Evolutionary conservation across 2,888 invertebrate species (phyloP).

Genomic region (Pachydiplax longipennis): DNA sequence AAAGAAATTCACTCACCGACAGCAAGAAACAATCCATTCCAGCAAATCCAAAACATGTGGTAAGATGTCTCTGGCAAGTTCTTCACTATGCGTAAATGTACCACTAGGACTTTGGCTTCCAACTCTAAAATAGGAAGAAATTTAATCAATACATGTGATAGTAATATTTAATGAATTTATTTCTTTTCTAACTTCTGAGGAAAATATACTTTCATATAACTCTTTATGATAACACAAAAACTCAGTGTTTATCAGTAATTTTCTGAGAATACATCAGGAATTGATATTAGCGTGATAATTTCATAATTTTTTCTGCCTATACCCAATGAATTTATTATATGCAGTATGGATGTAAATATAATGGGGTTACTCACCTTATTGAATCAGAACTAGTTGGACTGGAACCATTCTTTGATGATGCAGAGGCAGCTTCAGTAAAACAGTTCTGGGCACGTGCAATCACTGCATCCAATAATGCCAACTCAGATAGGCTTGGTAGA

Average conservation of each 20-base stretch:
- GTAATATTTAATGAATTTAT: no score
- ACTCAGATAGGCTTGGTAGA: slow-evolving; percentile 74
- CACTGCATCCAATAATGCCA: slow-evolving; percentile 78
- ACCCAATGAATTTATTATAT: no score
- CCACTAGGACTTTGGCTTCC: slow-evolving; percentile 58
- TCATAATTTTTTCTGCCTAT: no score
- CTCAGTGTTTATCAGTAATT: no score
- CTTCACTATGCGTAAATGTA: slow-evolving; percentile 56
- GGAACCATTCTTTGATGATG: neutral
- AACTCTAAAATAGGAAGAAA: slow-evolving; percentile 50
- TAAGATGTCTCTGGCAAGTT: slow-evolving; percentile 68
- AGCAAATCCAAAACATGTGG: slow-evolving; percentile 72
- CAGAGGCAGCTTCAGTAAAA: slow-evolving; percentile 11
- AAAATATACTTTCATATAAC: no score
- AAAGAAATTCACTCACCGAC: slow-evolving; percentile 54
- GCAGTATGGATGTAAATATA: neutral
- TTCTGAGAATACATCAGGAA: no score
- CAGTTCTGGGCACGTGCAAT: slow-evolving; percentile 63
- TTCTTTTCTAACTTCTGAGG: no score
- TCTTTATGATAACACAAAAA: no score
- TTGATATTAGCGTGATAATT: no score
- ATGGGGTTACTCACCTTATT: neutral
- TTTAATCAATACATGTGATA: neutral
- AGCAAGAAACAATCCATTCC: slow-evolving; percentile 69
- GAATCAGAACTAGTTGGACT: neutral